Evolutionary conservation across 2,888 invertebrate species (phyloP), one percentile per base, ranked within the genome.

Genomic region (Athalia rosae): DNA sequence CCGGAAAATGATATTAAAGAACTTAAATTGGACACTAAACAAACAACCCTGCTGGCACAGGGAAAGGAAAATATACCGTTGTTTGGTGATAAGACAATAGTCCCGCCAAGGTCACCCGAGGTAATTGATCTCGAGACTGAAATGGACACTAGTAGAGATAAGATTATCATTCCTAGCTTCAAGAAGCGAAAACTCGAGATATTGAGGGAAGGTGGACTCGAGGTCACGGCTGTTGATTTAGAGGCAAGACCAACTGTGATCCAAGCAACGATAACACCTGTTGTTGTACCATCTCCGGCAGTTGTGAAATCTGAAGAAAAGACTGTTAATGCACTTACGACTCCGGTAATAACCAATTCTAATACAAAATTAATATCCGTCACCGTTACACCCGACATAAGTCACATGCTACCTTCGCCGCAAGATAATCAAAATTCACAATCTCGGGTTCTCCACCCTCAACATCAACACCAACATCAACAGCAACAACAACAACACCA

Each of bases 151-250:
- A 85, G 86, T 79, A 80, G 84, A 62, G 89, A 88, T 74, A 88
- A 89, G 76, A 86, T 90, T 56, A 87, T 90, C 78, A 87, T 90
- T 82, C 90, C 89, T 56, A 90, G 90, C 79, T 92, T 94, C 80
- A 95, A 94, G 89, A 93, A 92, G 83, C 93, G 94, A 80, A 95
- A 95, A 84, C 90, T 95, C 6, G 95, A 95, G 82, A 95, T 95
- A 62, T 90, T 95, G 58, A 94, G 94, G 78, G 94, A 95, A 84
- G 92, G 95, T 11, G 95, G 95, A 0, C 89, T 95, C 4, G 95
- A 95, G 86, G 95, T 95, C 1, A 95, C 95, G 0, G 93, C 95
- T 0, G 92, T 95, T 43, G 87, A 91, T 47, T 80, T 88, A 80
- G 88, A 89, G 62, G 4, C 85, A 85, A 15, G 91, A 86, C 88